These are phyloP conservation scores for Trichonephila inaurata DNA, from an alignment of 1,140 invertebrate genomes.

Conservation along the genomic window DNA sequence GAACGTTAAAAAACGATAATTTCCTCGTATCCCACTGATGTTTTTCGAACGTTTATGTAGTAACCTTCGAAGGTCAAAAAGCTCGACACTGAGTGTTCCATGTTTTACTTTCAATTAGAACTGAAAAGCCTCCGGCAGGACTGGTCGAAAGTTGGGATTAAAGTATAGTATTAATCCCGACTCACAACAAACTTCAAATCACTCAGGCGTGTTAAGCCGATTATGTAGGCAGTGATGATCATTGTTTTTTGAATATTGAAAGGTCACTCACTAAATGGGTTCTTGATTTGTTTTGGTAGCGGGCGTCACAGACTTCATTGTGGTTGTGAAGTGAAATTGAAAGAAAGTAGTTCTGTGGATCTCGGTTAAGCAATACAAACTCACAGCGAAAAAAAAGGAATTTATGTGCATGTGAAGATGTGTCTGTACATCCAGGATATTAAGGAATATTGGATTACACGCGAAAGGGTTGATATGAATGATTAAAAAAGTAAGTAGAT, in stretches of 20 bases:
- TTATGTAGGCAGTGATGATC: background rate
- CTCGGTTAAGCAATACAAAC: too few relatives aligned
- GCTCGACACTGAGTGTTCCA: background rate
- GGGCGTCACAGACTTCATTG: background rate
- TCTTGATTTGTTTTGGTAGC: background rate
- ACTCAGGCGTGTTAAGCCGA: background rate
- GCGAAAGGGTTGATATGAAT: too few relatives aligned
- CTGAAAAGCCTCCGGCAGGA: background rate
- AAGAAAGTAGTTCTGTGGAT: too few relatives aligned
- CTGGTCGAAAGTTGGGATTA: background rate
- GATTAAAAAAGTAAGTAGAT: too few relatives aligned
- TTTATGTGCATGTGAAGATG: too few relatives aligned
- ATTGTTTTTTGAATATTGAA: background rate
- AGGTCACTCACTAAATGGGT: background rate
- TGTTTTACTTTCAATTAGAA: background rate
- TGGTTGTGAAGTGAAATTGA: too few relatives aligned
- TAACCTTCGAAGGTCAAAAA: slow-evolving; percentile 3
- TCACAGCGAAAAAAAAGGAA: too few relatives aligned
- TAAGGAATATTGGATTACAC: too few relatives aligned
- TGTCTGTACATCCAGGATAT: too few relatives aligned
- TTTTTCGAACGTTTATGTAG: background rate
- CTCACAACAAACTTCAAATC: too few relatives aligned
- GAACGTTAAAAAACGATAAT: background rate
- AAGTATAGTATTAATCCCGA: background rate
- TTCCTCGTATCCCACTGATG: background rate